These are phyloP conservation scores for Charadrius vociferus DNA, from an alignment of 2,113 vertebrate species.

Conservation along the genomic window DNA sequence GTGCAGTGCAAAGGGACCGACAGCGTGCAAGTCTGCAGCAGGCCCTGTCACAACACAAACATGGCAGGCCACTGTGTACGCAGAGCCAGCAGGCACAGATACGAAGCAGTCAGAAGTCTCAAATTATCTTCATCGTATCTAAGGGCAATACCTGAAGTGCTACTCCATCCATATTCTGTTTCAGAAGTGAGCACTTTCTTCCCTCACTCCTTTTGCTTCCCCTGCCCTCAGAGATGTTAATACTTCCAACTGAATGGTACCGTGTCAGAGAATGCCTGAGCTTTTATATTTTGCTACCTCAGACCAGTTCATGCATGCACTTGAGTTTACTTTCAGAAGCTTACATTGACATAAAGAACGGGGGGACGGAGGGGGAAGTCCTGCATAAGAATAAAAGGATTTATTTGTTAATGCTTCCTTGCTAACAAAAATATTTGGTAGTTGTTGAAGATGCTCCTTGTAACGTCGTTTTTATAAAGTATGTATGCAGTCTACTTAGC, in stretches of 20 bases:
- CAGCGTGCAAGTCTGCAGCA: neutral
- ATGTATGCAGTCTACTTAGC: neutral
- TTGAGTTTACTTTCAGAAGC: constrained; percentile 17
- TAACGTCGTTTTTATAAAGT: neutral
- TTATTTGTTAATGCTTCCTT: neutral
- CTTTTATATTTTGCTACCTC: neutral
- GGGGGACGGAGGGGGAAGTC: no score
- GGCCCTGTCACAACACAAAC: constrained; percentile 10
- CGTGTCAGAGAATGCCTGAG: neutral
- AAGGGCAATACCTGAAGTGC: neutral
- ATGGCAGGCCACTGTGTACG: neutral
- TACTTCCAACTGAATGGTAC: neutral
- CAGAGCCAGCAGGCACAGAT: constrained; percentile 25
- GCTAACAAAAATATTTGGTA: neutral
- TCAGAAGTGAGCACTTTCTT: neutral
- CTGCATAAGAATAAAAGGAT: neutral
- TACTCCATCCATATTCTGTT: neutral
- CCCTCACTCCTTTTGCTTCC: neutral
- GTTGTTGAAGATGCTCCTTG: neutral
- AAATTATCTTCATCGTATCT: neutral
- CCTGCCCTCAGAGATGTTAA: neutral
- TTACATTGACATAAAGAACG: neutral
- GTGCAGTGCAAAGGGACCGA: neutral
- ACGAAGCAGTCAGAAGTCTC: neutral
- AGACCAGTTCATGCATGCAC: neutral